phyloP scores from a whole-genome alignment of 2,888 invertebrate species.

The Troides helena region DNA sequence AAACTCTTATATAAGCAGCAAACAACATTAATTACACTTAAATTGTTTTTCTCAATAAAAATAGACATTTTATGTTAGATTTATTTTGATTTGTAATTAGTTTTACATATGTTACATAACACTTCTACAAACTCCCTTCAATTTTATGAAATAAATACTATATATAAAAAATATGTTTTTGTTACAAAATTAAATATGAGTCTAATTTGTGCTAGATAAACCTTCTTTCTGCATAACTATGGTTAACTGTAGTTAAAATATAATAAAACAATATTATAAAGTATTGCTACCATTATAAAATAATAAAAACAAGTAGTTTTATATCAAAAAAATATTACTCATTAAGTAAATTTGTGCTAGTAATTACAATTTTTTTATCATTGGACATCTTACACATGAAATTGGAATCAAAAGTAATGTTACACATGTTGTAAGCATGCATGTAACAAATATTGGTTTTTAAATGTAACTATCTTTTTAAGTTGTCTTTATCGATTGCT shows the following conservation, averaged over 20 bases:
- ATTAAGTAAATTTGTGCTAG: conserved; percentile 27
- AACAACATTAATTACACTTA: too few species aligned
- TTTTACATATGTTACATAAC: background rate
- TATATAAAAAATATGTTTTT: background rate
- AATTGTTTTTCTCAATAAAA: background rate
- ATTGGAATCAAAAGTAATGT: conserved; percentile 29
- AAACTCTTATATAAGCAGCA: too few species aligned
- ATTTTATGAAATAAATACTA: background rate
- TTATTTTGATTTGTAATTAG: background rate
- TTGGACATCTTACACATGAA: background rate
- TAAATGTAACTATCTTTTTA: background rate
- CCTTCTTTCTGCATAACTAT: background rate
- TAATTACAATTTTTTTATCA: background rate
- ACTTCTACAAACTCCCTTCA: background rate
- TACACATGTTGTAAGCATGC: conserved; percentile 5
- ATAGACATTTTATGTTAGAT: background rate
- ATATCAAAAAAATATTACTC: background rate
- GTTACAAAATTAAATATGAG: background rate
- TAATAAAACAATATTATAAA: background rate
- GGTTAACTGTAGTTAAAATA: background rate
- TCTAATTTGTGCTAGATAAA: background rate
- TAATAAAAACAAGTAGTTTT: conserved; percentile 15
- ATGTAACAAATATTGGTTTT: background rate
- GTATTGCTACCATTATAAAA: conserved; percentile 5
- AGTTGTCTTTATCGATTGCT: conserved; percentile 31